Base-by-base conservation (phyloP, 2,113 vertebrate genomes). In the Syngnathus scovelli region DNA sequence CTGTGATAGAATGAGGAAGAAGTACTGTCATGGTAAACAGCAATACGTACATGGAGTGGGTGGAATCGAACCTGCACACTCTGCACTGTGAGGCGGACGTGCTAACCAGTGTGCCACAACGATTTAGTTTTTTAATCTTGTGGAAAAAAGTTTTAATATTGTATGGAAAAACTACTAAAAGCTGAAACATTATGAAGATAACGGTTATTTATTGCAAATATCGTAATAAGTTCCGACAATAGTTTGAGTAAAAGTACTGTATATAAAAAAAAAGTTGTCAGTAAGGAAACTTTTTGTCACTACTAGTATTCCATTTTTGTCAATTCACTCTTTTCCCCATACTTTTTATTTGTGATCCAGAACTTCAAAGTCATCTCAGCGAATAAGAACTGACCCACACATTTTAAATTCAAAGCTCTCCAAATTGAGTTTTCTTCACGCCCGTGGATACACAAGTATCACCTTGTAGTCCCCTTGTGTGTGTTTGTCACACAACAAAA, bases 1-100 rank as follows among this genome's bases (percentile, higher is more conserved):
- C 66, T 55, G 71, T n/a, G 73, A 82, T 51, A 58, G 46, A 79
- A 76, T 68, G 69, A 73, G 59, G 55, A 67, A 56, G 43, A 44
- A 54, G 55, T 3, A 18, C 44, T 55, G 59, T 48, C 9, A 69
- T 54, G 15, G 39, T 18, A 75, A 36, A 74, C 66, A 33, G 27
- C 44, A 23, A 66, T 58, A 68, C 60, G 66, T 71, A 33, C 27
- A 33, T 33, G 27, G 27, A 33, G 27, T 2, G 27, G 27, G 27
- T 33, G 27, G 27, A 33, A 33, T 33, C 27, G 27, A 33, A 33
- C 27, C 27, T 3, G 27, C 27, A 33, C 27, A 33, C 27, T 33
- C 27, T 33, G 27, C 27, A 33, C 27, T 33, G 27, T 3, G 27
- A 33, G 27, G 27, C 27, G 2, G 27, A 33, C 27, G 27, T 33